Evolutionary conservation across 1,140 invertebrate genomes (phyloP).

Genomic region (Tribolium castaneum): DNA sequence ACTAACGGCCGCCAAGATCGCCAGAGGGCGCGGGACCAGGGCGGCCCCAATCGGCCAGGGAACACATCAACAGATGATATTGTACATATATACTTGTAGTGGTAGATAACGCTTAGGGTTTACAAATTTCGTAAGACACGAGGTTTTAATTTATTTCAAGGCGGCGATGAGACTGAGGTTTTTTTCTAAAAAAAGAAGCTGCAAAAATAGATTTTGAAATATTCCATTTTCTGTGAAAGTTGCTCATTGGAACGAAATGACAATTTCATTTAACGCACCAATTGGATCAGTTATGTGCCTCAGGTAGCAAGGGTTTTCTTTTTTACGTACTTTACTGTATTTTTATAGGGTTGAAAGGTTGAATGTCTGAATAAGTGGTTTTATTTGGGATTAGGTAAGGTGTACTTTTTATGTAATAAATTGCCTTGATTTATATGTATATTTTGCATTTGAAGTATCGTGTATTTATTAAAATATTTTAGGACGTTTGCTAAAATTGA

Average conservation of each 20-base stretch:
- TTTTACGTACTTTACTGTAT: slow-evolving; percentile 22
- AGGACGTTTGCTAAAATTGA: slow-evolving; percentile 8
- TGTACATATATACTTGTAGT: slow-evolving; percentile 46
- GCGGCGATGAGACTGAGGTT: background rate
- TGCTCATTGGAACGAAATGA: slow-evolving; percentile 11
- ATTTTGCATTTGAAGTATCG: slow-evolving; percentile 21
- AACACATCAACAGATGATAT: slow-evolving; percentile 53
- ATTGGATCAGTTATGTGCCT: slow-evolving; percentile 12
- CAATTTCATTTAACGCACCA: slow-evolving; percentile 1
- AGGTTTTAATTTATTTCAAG: slow-evolving; percentile 3
- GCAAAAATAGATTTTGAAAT: background rate
- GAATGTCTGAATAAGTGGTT: slow-evolving; percentile 3
- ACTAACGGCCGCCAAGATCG: slow-evolving; percentile 60
- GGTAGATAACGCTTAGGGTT: slow-evolving; percentile 44
- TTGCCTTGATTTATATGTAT: slow-evolving; percentile 23
- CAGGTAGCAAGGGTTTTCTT: slow-evolving; percentile 12
- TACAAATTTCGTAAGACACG: slow-evolving; percentile 16
- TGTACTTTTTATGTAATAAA: slow-evolving; percentile 13
- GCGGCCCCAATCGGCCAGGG: slow-evolving; percentile 57
- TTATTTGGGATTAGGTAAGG: background rate
- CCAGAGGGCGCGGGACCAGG: slow-evolving; percentile 61
- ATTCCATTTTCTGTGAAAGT: slow-evolving; percentile 1
- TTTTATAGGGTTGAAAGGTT: slow-evolving; percentile 10
- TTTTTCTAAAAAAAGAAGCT: background rate
- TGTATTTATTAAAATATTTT: slow-evolving; percentile 9